phyloP scores from a whole-genome alignment of 2,888 invertebrate genomes.

The Listrodromus nycthemerus region DNA sequence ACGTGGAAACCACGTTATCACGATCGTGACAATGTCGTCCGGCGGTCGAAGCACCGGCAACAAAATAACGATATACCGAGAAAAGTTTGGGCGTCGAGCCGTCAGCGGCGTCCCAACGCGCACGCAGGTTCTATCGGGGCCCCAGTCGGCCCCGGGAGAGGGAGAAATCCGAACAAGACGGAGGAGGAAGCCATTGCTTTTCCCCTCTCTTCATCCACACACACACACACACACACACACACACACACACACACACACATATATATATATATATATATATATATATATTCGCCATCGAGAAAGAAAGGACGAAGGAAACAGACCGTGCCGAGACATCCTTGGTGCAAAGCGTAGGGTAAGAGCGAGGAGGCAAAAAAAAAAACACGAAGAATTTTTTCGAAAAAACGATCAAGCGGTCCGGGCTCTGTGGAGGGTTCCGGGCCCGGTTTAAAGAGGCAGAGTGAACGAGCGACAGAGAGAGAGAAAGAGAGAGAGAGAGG shows the following conservation, averaged over 20 bases:
- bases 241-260: background rate
- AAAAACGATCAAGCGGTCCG: conserved; percentile 70
- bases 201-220: conserved; percentile 1
- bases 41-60: background rate
- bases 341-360: conserved; percentile 12
- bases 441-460: conserved; percentile 72
- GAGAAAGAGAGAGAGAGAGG: conserved; percentile 54
- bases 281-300: background rate
- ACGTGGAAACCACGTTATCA: background rate
- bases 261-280: background rate
- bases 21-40: background rate
- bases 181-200: conserved; percentile 16
- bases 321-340: conserved; percentile 22
- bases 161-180: conserved; percentile 25
- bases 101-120: conserved; percentile 8
- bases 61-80: background rate
- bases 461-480: conserved; percentile 16
- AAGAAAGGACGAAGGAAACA: conserved; percentile 33
- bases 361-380: conserved; percentile 27
- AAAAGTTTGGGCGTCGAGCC: background rate
- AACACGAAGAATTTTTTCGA: conserved; percentile 62
- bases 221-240: too few species aligned
- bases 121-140: conserved; percentile 33
- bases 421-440: conserved; percentile 67
- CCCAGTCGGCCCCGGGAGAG: conserved; percentile 16